Evolutionary conservation across 2,113 vertebrate genomes (phyloP).

Genomic region (Coregonus clupeaformis): DNA sequence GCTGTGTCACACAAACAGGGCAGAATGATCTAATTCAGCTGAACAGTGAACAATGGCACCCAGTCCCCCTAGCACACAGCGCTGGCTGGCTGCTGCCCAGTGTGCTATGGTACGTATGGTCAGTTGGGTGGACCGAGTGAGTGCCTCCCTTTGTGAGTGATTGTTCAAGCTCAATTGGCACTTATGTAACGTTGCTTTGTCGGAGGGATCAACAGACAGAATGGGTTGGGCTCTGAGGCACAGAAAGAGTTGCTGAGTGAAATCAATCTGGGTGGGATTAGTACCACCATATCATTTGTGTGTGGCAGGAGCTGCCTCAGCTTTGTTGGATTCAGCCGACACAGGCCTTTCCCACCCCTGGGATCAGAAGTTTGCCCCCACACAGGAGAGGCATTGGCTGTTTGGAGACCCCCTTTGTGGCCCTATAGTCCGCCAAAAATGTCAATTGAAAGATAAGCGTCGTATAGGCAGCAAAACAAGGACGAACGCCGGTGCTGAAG

Average conservation of each 20-base stretch:
- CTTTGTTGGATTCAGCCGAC: conserved; percentile 64
- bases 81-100: not conserved
- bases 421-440: not conserved
- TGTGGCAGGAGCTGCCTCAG: conserved; percentile 33
- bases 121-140: conserved; percentile 27
- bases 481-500: conserved; percentile 61
- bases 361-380: conserved; percentile 67
- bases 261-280: conserved; percentile 59
- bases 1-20: not conserved
- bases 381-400: conserved; percentile 46
- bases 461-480: conserved; percentile 19
- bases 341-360: conserved; percentile 59
- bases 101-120: not conserved
- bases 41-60: not conserved
- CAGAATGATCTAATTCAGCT: not conserved
- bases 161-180: conserved; percentile 69
- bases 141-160: conserved; percentile 60
- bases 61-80: conserved; percentile 15
- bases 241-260: conserved; percentile 64
- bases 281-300: conserved; percentile 42
- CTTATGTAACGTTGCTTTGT: conserved; percentile 65
- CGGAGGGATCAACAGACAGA: conserved; percentile 62
- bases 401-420: conserved; percentile 54
- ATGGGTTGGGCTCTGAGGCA: conserved; percentile 55
- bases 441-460: conserved; percentile 32